Evolutionary conservation across 2,888 invertebrate genomes (phyloP).

Genomic region (Limnephilus lunatus): DNA sequence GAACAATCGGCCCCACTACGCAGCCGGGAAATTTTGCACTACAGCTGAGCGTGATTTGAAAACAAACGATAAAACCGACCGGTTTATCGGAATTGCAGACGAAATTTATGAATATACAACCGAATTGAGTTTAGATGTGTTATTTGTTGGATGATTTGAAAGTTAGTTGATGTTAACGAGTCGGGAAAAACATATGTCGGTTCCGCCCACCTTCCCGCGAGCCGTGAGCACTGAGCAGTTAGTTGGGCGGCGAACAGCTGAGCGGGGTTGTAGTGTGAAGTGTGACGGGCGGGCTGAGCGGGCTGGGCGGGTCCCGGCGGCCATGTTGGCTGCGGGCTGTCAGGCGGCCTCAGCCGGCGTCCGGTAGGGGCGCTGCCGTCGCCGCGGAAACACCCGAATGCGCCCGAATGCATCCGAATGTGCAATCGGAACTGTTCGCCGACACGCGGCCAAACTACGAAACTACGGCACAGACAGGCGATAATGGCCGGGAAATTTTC

Average conservation of each 20-base stretch:
- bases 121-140: neutral
- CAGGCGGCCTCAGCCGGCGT: slow-evolving; percentile 57
- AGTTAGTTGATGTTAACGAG: neutral
- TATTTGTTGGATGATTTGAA: neutral
- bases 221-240: neutral
- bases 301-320: slow-evolving; percentile 54
- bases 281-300: slow-evolving; percentile 38
- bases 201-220: slow-evolving; percentile 59
- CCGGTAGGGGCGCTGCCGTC: slow-evolving; percentile 55
- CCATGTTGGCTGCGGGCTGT: slow-evolving; percentile 55
- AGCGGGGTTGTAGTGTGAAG: slow-evolving; percentile 37
- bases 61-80: slow-evolving; percentile 49
- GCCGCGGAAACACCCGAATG: slow-evolving; percentile 36
- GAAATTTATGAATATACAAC: neutral
- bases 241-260: slow-evolving; percentile 53
- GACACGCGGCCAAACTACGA: slow-evolving; percentile 18
- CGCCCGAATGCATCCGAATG: slow-evolving; percentile 46
- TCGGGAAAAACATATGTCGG: slow-evolving; percentile 62
- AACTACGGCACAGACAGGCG: slow-evolving; percentile 28
- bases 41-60: slow-evolving; percentile 52
- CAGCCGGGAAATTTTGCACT: slow-evolving; percentile 38
- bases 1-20: slow-evolving; percentile 34
- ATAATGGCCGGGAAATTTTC: slow-evolving; percentile 39
- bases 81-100: neutral
- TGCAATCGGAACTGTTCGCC: slow-evolving; percentile 34